Evolutionary conservation across 2,797 vertebrate species (phyloP), one percentile per base, ranked within the genome.

Genomic region (Ficedula albicollis): DNA sequence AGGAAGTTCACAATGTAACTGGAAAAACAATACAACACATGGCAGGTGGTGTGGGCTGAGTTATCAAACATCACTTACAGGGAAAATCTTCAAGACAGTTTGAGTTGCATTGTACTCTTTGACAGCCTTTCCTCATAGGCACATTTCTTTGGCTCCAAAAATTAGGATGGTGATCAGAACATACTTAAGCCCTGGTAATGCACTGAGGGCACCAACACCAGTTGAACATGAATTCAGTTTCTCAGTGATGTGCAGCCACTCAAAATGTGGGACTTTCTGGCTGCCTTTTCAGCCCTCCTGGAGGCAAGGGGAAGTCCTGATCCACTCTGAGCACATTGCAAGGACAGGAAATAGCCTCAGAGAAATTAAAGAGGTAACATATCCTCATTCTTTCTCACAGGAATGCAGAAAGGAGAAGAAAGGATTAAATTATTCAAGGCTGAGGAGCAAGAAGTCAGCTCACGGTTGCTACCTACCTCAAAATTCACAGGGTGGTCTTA

Each of bases 401-500:
- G 69, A 85, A 62, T 19, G 51, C 21, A 87, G 54, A 75, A 92
- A 80, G 54, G 32, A 81, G 22, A 90, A 78, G 23, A 86, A 90
- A 89, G n/a, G 36, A 77, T 76, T 73, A 69, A 55, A 74, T 64
- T 78, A 68, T 80, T 91, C 16, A 64, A 90, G 84, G 58, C 2
- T 77, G 44, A 83, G 36, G 23, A 83, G 43, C 44, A 84, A 81
- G 34, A 70, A 93, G 26, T 78, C 49, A 89, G 60, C 46, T 78
- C 62, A 25, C 3, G 5, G 62, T 68, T 85, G 46, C 73, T 58
- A 72, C 78, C 82, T 69, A 75, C 76, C 66, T 88, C 81, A 52
- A 32, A 38, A 90, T 87, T 79, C 55, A 87, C 34, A 72, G 54
- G 87, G 76, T 83, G 78, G 75, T 87, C 87, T 91, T 46, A 75